phyloP scores from a whole-genome alignment of 2,888 invertebrate genomes.

The Lasioglossum vierecki region DNA sequence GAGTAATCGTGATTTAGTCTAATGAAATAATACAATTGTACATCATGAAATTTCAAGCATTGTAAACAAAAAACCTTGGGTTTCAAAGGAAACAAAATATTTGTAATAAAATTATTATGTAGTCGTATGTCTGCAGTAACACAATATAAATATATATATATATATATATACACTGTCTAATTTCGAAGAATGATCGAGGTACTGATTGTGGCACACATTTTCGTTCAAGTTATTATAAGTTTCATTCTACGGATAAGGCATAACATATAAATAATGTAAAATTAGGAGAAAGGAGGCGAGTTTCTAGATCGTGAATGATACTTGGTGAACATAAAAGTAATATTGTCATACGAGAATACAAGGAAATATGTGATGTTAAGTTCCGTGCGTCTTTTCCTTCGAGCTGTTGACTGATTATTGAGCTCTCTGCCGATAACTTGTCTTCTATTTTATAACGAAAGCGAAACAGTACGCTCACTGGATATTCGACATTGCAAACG shows the following conservation, averaged over 20 bases:
- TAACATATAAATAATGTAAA: constrained; percentile 65
- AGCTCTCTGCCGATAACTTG: constrained; percentile 70
- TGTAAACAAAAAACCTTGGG: constrained; percentile 12
- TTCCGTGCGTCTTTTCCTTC: constrained; percentile 56
- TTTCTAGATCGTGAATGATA: constrained; percentile 57
- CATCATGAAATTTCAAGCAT: constrained; percentile 26
- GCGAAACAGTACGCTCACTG: constrained; percentile 61
- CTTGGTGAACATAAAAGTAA: constrained; percentile 50
- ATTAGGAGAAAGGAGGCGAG: constrained; percentile 48
- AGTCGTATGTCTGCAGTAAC: constrained; percentile 9
- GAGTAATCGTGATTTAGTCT: neutral
- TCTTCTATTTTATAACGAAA: constrained; percentile 69
- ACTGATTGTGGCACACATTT: constrained; percentile 49
- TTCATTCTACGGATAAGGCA: constrained; percentile 48
- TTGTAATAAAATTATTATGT: constrained; percentile 36
- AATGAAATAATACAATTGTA: constrained; percentile 8
- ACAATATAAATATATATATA: constrained; percentile 29
- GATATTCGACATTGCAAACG: constrained; percentile 41
- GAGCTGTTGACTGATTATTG: constrained; percentile 66
- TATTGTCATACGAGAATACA: constrained; percentile 38
- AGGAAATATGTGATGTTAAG: constrained; percentile 45
- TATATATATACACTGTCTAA: constrained; percentile 55
- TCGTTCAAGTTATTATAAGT: constrained; percentile 56
- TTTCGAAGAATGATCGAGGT: constrained; percentile 44
- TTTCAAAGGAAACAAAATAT: constrained; percentile 16